Percentiles rank a stretch among this genome's conserved stretches.
Evolutionary conservation across 23 tunicate genomes (phyloP).

Genomic region (Ciona savignyi): DNA sequence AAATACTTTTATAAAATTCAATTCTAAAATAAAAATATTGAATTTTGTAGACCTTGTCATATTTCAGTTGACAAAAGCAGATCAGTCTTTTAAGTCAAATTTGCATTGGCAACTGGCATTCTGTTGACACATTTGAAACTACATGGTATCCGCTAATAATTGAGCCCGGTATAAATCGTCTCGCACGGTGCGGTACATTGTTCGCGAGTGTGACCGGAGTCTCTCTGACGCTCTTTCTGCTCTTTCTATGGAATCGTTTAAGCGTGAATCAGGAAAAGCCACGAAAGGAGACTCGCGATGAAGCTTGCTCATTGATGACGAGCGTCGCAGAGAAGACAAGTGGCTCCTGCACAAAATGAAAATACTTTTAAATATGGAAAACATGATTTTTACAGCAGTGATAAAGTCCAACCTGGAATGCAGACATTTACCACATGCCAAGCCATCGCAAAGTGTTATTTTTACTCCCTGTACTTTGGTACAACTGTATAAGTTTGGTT

Average conservation of each 20-base stretch:
- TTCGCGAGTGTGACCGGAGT: constrained; percentile 40
- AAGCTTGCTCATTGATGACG: constrained; percentile 35
- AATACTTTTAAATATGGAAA: too few species aligned
- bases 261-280: constrained; percentile 30
- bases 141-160: constrained; percentile 42
- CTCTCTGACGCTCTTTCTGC: constrained; percentile 51
- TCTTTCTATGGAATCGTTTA: constrained; percentile 50
- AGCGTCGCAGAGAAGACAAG: constrained; percentile 25
- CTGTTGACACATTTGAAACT: too few species aligned
- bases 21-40: too few species aligned
- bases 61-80: background rate
- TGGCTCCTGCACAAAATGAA: too few species aligned
- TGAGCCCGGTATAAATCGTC: constrained; percentile 33
- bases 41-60: background rate
- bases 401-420: too few species aligned
- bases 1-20: too few species aligned
- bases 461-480: too few species aligned
- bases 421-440: too few species aligned
- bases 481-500: too few species aligned
- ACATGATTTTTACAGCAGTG: too few species aligned
- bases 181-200: constrained; percentile 48
- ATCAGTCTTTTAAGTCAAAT: background rate
- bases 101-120: too few species aligned
- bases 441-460: too few species aligned
- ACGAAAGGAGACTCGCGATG: constrained; percentile 14